Conservation (phyloP, 1,140 invertebrate genomes). For the Trichogramma pretiosum region DNA sequence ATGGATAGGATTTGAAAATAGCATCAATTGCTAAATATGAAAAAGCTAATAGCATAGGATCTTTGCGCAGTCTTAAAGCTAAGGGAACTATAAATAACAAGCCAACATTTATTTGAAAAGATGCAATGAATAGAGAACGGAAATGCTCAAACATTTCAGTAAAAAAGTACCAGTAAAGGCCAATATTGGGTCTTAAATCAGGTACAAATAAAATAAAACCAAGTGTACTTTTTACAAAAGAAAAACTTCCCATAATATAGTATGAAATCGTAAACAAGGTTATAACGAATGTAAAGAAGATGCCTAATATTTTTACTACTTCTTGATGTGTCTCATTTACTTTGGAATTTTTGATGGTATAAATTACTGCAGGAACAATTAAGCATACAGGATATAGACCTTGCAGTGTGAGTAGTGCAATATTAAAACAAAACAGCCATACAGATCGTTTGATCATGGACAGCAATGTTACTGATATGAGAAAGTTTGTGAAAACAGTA, state of each 20-base stretch:
- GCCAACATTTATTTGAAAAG: constrained; percentile 94
- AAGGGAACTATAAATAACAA: constrained; percentile 84
- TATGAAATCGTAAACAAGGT: constrained; percentile 30
- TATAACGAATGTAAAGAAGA: constrained; percentile 36
- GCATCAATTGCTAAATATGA: constrained; percentile 76
- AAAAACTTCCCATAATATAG: constrained; percentile 37
- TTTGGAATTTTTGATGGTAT: constrained; percentile 38
- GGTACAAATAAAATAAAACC: constrained; percentile 57
- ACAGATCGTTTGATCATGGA: constrained; percentile 59
- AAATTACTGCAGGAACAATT: constrained; percentile 67
- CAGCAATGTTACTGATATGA: constrained; percentile 61
- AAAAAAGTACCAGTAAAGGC: constrained; percentile 99
- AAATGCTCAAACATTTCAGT: constrained; percentile 99
- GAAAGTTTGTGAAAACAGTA: constrained; percentile 80
- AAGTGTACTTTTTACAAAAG: constrained; percentile 34
- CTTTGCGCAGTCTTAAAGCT: constrained; percentile 72
- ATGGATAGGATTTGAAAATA: constrained; percentile 96
- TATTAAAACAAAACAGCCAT: constrained; percentile 51
- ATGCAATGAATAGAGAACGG: constrained; percentile 84
- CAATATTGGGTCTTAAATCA: constrained; percentile 93
- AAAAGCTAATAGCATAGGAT: constrained; percentile 79
- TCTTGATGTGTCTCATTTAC: constrained; percentile 17
- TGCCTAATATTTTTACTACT: constrained; percentile 24
- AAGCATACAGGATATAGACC: constrained; percentile 80
- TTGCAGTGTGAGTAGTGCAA: constrained; percentile 72